Base-by-base conservation (phyloP, 2,888 invertebrate genomes). In the Disparrhopalites patrizii region DNA sequence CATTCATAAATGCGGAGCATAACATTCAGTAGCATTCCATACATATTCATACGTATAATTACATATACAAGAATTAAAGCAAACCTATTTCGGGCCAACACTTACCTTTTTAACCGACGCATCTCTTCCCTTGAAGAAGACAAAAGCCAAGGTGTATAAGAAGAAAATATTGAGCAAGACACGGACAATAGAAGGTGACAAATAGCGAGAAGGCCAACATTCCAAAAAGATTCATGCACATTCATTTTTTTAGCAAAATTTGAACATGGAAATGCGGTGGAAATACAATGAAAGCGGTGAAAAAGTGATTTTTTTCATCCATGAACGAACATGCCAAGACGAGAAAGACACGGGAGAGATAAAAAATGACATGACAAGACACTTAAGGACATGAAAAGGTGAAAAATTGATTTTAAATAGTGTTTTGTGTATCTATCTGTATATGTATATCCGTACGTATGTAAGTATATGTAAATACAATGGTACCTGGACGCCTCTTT, bases 401-500 rank as follows among this genome's bases (percentile, higher is more conserved):
- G 20, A 20, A 8, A n/a, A n/a, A n/a, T n/a, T n/a, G n/a, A n/a
- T n/a, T n/a, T n/a, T n/a, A n/a, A n/a, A n/a, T n/a, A n/a, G n/a
- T n/a, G n/a, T n/a, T n/a, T n/a, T n/a, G n/a, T n/a, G n/a, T n/a
- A n/a, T n/a, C n/a, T n/a, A n/a, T n/a, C n/a, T n/a, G n/a, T n/a
- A n/a, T n/a, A n/a, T n/a, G n/a, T n/a, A n/a, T n/a, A n/a, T n/a
- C n/a, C 5, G 13, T 13, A 36, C 36, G 54, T 33, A 56, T 25
- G 5, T 28, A 61, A 61, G 20, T 38, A 20, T 15, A 28, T 15
- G 5, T 25, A 38, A 58, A 43, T n/a, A n/a, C n/a, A n/a, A n/a
- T 20, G 8, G 36, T 67, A 87, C 88, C 88, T 88, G 62, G 86
- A 87, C 27, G 90, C 86, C 77, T 93, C 92, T 75, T 89, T 89